phyloP scores from a whole-genome alignment of 2,888 invertebrate species.

The Drosophila pseudotalamancana region DNA sequence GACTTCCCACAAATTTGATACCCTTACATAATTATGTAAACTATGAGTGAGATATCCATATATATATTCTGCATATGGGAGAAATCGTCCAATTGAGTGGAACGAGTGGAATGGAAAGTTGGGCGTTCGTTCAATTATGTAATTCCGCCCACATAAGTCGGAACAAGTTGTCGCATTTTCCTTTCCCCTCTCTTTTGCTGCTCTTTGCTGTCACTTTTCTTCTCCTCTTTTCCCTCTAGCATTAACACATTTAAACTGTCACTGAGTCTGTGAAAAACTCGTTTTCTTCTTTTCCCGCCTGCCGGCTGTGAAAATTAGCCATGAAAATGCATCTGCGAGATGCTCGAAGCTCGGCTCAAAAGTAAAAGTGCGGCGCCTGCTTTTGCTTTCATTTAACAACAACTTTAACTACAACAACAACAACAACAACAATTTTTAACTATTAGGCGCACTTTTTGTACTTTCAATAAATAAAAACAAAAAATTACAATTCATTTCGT shows the following conservation, averaged over 20 bases:
- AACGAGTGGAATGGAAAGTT: constrained; percentile 62
- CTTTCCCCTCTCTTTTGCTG: background rate
- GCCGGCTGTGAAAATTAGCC: constrained; percentile 41
- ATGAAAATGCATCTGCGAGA: constrained; percentile 49
- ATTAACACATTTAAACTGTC: constrained; percentile 56
- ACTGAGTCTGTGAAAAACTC: constrained; percentile 58
- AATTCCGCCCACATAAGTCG: constrained; percentile 55
- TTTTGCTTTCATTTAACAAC: constrained; percentile 71
- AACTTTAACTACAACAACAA: background rate
- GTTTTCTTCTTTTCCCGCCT: constrained; percentile 18
- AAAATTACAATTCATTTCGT: constrained; percentile 5
- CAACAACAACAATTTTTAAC: constrained; percentile 1
- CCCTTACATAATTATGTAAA: too few species aligned
- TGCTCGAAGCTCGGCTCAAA: constrained; percentile 52
- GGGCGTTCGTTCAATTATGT: constrained; percentile 46
- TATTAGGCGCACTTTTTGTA: constrained; percentile 6
- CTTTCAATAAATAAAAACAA: constrained; percentile 29
- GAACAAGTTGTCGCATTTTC: constrained; percentile 12
- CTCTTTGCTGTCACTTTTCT: too few species aligned
- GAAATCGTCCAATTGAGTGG: constrained; percentile 49
- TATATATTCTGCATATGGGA: constrained; percentile 33
- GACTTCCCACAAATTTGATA: too few species aligned
- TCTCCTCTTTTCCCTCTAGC: constrained; percentile 3
- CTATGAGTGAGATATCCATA: too few species aligned
- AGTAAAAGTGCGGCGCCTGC: constrained; percentile 71